Evolutionary conservation across 2,797 vertebrate species (phyloP).

Genomic region (Mus spretus): DNA sequence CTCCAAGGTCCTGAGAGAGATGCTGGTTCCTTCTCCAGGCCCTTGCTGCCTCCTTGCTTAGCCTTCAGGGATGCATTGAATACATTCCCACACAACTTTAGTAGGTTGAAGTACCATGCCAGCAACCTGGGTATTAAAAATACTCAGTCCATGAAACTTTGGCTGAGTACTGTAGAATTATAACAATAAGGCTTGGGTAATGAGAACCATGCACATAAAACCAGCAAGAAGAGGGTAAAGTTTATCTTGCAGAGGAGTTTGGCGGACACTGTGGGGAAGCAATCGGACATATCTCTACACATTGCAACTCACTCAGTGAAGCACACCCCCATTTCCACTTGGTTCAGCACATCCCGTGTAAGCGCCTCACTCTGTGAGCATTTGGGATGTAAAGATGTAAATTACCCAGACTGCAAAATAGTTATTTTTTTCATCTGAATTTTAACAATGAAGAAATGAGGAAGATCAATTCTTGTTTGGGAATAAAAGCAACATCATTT

Average conservation of each 20-base stretch:
- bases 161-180: conserved; percentile 44
- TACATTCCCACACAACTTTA: not conserved
- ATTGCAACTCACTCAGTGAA: not conserved
- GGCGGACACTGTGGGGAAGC: not conserved
- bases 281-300: not conserved
- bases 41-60: not conserved
- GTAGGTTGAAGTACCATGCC: not conserved
- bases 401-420: conserved; percentile 74
- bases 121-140: conserved; percentile 47
- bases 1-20: not conserved
- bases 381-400: conserved; percentile 64
- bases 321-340: conserved; percentile 22
- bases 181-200: conserved; percentile 44
- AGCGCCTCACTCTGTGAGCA: conserved; percentile 50
- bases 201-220: conserved; percentile 36
- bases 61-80: not conserved
- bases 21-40: not conserved
- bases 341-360: conserved; percentile 39
- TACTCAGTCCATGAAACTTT: conserved; percentile 28
- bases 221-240: conserved; percentile 52
- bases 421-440: conserved; percentile 56
- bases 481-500: conserved; percentile 79
- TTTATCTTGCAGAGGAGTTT: not conserved
- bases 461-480: conserved; percentile 77
- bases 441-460: conserved; percentile 79